Evolutionary conservation across 1,140 invertebrate species (phyloP), one percentile per base, ranked within the genome.

Genomic region (Bombyx mandarina): DNA sequence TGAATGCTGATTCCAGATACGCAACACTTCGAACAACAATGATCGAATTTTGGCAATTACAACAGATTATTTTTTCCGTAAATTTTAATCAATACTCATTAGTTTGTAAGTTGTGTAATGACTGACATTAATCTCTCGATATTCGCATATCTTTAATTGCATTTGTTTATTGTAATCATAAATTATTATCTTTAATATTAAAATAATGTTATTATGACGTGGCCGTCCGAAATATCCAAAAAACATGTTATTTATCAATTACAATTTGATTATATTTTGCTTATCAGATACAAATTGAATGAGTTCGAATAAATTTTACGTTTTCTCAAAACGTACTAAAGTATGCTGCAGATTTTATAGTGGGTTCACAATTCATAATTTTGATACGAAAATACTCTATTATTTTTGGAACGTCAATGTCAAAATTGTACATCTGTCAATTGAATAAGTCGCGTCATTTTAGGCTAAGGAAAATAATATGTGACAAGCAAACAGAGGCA

Each of bases 401-500:
- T 35, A 35, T 35, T 35, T 35, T 35, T 35, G 4, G 26, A 35
- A 35, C 26, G 26, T 35, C 26, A 35, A 35, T 35, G 26, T 35
- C 26, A 35, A 35, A 35, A 35, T 35, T 35, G 26, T 35, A 35
- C 26, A 35, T 35, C 26, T 35, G 7, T 8, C 7, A 8, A 10
- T 22, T 9, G 26, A 7, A 49, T 49, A 49, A 46, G 45, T 8
- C n/a, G 12, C 26, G 4, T n/a, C 35, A 8, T 22, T 43, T 45
- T 62, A 59, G 57, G n/a, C 43, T 62, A 56, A 62, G 49, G 45
- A 26, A 62, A 57, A 46, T 58, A 62, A 67, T 57, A 61, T 70
- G 77, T 67, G 83, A 86, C 83, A 86, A 86, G 83, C 81, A 76
- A 80, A 82, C 78, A 73, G 83, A 86, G 83, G 83, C 83, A 82